Conservation (phyloP, 2,888 invertebrate species). For the Apotomis turbidana region DNA sequence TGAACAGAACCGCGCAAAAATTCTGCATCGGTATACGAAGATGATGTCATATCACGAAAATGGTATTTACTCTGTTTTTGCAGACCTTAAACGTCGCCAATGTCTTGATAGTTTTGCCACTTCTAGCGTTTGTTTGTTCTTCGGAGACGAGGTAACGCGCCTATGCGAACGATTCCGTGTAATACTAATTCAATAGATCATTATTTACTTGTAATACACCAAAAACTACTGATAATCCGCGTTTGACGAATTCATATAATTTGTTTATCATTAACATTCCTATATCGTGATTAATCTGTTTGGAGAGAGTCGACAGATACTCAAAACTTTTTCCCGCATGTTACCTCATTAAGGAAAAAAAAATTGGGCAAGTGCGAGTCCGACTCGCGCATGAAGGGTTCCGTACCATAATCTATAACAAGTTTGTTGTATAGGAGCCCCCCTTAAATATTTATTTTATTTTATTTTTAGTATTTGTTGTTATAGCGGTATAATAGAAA, state of each 20-base stretch:
- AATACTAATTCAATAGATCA: constrained; percentile 13
- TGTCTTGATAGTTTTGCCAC: constrained; percentile 14
- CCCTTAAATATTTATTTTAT: no score
- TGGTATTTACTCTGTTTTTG: constrained; percentile 35
- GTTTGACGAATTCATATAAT: constrained; percentile 22
- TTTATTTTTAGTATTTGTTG: no score
- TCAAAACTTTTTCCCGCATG: constrained; percentile 19
- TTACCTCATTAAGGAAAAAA: constrained; percentile 12
- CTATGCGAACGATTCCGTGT: constrained; percentile 4
- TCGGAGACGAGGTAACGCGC: constrained; percentile 9
- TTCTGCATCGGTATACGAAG: constrained; percentile 5
- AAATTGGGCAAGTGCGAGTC: no score
- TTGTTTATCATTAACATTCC: constrained; percentile 30
- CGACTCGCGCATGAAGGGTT: no score
- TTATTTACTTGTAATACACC: constrained; percentile 20
- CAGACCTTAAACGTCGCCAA: constrained; percentile 19
- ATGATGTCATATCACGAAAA: constrained; percentile 29
- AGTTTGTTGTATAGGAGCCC: no score
- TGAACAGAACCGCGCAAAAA: neutral
- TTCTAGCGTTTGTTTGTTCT: constrained; percentile 15
- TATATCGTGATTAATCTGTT: constrained; percentile 31
- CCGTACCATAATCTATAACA: no score
- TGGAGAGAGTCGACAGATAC: constrained; percentile 36
- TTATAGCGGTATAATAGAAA: no score
- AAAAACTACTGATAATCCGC: constrained; percentile 13